These are phyloP conservation scores for Acromyrmex echinatior DNA, from an alignment of 1,140 invertebrate species.

Conservation along the genomic window DNA sequence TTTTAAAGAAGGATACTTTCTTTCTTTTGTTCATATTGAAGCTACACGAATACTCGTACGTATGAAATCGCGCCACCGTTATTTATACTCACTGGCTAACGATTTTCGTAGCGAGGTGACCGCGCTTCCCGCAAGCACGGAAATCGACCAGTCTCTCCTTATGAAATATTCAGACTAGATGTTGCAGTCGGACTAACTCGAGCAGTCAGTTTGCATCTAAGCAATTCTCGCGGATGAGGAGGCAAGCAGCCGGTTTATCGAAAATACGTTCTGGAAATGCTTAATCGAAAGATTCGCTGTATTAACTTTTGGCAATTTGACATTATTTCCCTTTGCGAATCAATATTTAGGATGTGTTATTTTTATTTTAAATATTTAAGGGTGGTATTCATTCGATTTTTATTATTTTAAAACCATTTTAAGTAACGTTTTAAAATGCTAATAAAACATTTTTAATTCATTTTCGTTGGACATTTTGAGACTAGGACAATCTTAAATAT, in stretches of 20 bases:
- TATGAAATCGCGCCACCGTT: slow-evolving; percentile 17
- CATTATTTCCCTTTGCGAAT: slow-evolving; percentile 28
- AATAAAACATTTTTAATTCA: too few species aligned
- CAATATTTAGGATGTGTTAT: slow-evolving; percentile 28
- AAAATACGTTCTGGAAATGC: slow-evolving; percentile 47
- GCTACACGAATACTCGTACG: neutral
- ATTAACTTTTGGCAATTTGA: slow-evolving; percentile 1
- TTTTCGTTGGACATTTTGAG: too few species aligned
- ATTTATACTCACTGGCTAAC: slow-evolving; percentile 59
- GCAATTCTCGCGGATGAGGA: slow-evolving; percentile 29
- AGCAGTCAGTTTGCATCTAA: slow-evolving; percentile 50
- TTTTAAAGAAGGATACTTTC: neutral
- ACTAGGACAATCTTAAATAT: too few species aligned
- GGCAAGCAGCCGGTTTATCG: slow-evolving; percentile 26
- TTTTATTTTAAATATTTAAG: slow-evolving; percentile 13
- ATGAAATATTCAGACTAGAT: slow-evolving; percentile 71
- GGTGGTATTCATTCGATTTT: too few species aligned
- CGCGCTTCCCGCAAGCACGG: slow-evolving; percentile 51
- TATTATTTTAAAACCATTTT: too few species aligned
- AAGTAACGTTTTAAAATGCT: too few species aligned
- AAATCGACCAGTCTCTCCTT: slow-evolving; percentile 67
- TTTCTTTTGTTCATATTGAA: neutral
- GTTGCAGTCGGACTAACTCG: slow-evolving; percentile 60
- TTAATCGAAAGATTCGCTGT: slow-evolving; percentile 30
- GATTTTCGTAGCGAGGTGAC: slow-evolving; percentile 55